phyloP scores from a whole-genome alignment of 2,888 invertebrate genomes.

The Seira musarum region DNA sequence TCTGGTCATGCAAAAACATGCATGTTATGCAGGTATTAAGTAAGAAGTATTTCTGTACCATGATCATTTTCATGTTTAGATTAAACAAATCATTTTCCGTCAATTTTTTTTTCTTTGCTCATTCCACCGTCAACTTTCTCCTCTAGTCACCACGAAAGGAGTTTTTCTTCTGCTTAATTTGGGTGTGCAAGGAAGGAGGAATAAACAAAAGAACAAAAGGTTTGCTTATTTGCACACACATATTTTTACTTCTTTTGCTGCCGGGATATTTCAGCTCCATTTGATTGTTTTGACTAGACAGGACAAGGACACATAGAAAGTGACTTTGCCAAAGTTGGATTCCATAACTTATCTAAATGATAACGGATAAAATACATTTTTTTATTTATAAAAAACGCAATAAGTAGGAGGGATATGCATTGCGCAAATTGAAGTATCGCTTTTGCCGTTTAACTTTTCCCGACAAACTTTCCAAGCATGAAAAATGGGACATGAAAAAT shows the following conservation, averaged over 20 bases:
- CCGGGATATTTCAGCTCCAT: background rate
- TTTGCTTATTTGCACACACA: background rate
- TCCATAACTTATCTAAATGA: too few relatives aligned
- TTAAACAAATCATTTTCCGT: slow-evolving; percentile 62
- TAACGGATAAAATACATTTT: too few relatives aligned
- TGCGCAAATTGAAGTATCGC: too few relatives aligned
- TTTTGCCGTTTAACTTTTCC: background rate
- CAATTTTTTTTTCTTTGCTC: slow-evolving; percentile 44
- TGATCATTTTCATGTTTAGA: slow-evolving; percentile 58
- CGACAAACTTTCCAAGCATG: background rate
- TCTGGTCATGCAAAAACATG: background rate
- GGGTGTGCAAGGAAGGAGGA: background rate
- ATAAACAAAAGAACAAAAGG: background rate
- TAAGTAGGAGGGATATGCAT: too few relatives aligned
- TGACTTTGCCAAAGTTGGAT: too few relatives aligned
- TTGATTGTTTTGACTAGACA: slow-evolving; percentile 17
- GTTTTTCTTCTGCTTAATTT: slow-evolving; percentile 23
- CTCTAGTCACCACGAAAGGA: too few relatives aligned
- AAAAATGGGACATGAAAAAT: background rate
- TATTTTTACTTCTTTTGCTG: background rate
- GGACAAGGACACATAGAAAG: background rate
- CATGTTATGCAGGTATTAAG: background rate
- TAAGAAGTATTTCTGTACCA: too few relatives aligned
- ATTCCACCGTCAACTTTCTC: slow-evolving; percentile 2
- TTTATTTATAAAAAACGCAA: too few relatives aligned